These are phyloP conservation scores for Drusus annulatus DNA, from an alignment of 1,140 invertebrate species.

Conservation along the genomic window DNA sequence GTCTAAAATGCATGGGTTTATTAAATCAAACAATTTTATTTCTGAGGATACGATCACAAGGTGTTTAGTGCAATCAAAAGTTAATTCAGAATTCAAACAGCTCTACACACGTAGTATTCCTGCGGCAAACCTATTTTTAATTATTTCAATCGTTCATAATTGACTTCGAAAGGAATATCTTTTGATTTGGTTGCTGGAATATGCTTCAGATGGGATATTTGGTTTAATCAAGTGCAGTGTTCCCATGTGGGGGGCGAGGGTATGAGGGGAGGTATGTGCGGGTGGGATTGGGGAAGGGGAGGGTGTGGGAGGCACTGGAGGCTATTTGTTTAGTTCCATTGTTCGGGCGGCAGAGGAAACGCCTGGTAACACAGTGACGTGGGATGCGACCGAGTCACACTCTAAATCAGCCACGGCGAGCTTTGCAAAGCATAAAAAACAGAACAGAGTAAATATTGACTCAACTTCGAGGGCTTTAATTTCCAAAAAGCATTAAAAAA, in stretches of 20 bases:
- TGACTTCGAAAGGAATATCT: neutral
- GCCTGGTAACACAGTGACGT: conserved; percentile 31
- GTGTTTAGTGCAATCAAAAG: no score
- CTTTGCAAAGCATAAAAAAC: no score
- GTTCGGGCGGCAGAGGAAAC: conserved; percentile 39
- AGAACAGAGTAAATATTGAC: no score
- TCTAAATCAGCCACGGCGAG: no score
- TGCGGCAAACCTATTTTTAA: neutral
- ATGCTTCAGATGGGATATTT: conserved; percentile 39
- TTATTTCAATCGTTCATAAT: conserved; percentile 10
- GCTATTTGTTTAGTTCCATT: conserved; percentile 49
- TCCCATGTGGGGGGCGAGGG: conserved; percentile 7
- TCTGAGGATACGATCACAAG: no score
- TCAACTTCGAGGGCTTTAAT: no score
- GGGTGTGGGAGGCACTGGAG: neutral
- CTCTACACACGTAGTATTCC: neutral
- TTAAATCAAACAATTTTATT: no score
- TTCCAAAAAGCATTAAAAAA: no score
- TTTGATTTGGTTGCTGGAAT: neutral
- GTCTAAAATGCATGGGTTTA: no score
- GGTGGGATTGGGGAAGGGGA: neutral
- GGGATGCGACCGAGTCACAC: neutral
- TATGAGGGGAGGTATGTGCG: neutral
- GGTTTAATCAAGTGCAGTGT: conserved; percentile 49
- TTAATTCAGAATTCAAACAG: no score